Evolutionary conservation across 2,888 invertebrate genomes (phyloP).

Genomic region (Cataglyphis cursor): DNA sequence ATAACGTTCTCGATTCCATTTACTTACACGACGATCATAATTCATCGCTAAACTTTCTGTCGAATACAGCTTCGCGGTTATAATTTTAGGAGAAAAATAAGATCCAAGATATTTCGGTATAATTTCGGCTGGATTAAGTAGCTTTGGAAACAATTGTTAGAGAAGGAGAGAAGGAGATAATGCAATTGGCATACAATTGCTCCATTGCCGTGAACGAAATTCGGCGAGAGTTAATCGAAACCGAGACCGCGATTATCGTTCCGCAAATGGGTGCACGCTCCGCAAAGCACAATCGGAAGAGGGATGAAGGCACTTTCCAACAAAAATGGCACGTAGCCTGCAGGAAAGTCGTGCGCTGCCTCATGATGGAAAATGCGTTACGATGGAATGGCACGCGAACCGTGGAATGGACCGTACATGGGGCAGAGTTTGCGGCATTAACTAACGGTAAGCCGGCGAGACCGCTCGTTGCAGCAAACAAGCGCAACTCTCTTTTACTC

Average conservation of each 20-base stretch:
- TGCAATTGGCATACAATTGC: not conserved
- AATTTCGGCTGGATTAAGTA: too few relatives aligned
- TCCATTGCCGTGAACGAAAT: constrained; percentile 24
- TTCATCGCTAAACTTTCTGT: not conserved
- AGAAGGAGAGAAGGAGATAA: not conserved
- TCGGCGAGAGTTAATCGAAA: constrained; percentile 47
- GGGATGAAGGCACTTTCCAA: constrained; percentile 68
- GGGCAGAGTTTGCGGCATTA: constrained; percentile 77
- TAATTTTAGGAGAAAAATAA: not conserved
- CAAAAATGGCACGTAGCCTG: constrained; percentile 58
- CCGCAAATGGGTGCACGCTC: constrained; percentile 62
- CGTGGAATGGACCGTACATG: constrained; percentile 73
- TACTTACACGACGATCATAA: not conserved
- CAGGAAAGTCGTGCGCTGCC: constrained; percentile 55
- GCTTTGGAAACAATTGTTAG: constrained; percentile 7
- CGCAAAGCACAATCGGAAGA: constrained; percentile 61
- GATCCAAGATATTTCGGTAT: not conserved
- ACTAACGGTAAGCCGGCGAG: constrained; percentile 73
- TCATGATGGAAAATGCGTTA: constrained; percentile 80
- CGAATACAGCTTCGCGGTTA: not conserved
- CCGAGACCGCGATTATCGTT: constrained; percentile 67
- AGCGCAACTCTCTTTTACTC: constrained; percentile 42
- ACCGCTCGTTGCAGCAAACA: constrained; percentile 78
- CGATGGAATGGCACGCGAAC: constrained; percentile 77
- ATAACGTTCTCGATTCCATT: not conserved